Percentiles rank a stretch among this genome's conserved stretches.
Evolutionary conservation across 2,888 invertebrate genomes (phyloP).

Genomic region (Tetranychus piercei): DNA sequence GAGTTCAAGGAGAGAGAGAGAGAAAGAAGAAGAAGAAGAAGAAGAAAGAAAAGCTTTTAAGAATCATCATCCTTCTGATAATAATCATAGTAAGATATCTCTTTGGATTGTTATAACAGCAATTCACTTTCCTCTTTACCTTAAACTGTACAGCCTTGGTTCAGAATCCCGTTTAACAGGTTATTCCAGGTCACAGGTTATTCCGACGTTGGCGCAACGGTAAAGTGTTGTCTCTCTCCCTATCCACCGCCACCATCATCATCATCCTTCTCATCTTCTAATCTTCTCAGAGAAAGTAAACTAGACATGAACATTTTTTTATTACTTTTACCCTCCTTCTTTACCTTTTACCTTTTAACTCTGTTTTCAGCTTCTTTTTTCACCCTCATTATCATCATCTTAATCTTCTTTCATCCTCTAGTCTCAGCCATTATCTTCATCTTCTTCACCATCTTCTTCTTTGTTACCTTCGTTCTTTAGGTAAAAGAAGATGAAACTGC

Average conservation of each 20-base stretch:
- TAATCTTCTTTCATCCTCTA: too few species aligned
- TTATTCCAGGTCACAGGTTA: background rate
- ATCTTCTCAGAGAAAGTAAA: too few species aligned
- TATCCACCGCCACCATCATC: background rate
- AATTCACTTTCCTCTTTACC: background rate
- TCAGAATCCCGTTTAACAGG: background rate
- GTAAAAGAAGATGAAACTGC: too few species aligned
- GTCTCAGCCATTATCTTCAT: too few species aligned
- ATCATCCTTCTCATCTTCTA: background rate
- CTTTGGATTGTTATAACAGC: background rate
- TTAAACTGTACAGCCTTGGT: background rate
- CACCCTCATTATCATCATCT: too few species aligned
- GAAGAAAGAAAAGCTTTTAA: background rate
- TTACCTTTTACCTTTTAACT: too few species aligned
- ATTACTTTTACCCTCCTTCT: too few species aligned
- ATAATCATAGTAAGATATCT: background rate
- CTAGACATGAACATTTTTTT: too few species aligned
- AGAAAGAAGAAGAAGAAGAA: background rate
- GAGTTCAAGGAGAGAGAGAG: background rate
- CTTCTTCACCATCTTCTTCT: too few species aligned
- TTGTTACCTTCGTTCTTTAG: too few species aligned
- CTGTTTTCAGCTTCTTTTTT: too few species aligned
- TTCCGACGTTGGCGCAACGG: background rate
- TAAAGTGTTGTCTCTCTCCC: background rate
- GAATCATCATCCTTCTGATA: background rate